These are phyloP conservation scores for Chirona hameri DNA, from an alignment of 2,888 invertebrate genomes.

Conservation along the genomic window DNA sequence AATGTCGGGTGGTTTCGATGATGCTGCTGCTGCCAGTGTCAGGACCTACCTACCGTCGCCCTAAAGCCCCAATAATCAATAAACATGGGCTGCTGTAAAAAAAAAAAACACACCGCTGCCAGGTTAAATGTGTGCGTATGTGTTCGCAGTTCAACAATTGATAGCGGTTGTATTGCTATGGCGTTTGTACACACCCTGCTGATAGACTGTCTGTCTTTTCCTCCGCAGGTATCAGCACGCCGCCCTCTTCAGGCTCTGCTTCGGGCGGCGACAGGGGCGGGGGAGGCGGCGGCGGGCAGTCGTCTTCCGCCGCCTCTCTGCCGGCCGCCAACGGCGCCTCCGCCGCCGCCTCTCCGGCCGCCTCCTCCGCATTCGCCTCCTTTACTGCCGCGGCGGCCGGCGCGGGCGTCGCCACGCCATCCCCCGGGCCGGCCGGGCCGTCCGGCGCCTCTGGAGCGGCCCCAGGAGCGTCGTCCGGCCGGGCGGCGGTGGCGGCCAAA, in stretches of 20 bases:
- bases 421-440: conserved; percentile 11
- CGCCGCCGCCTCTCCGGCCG: conserved; percentile 27
- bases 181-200: too few relatives aligned
- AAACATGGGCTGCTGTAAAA: too few relatives aligned
- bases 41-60: too few relatives aligned
- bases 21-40: too few relatives aligned
- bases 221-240: neutral
- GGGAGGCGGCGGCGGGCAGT: neutral
- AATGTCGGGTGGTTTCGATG: too few relatives aligned
- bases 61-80: too few relatives aligned
- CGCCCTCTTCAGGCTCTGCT: neutral
- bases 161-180: too few relatives aligned
- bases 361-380: conserved; percentile 7
- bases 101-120: too few relatives aligned
- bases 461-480: conserved; percentile 27
- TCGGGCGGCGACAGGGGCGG: neutral
- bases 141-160: too few relatives aligned
- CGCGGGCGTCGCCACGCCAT: conserved; percentile 33
- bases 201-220: neutral
- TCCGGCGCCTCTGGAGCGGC: conserved; percentile 32
- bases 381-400: conserved; percentile 6
- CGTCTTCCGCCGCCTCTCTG: neutral
- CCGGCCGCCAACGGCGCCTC: conserved; percentile 24
- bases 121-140: too few relatives aligned
- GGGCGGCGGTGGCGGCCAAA: conserved; percentile 30